Base-by-base conservation (phyloP, 2,888 invertebrate species). In the Epistrophella euchroma region DNA sequence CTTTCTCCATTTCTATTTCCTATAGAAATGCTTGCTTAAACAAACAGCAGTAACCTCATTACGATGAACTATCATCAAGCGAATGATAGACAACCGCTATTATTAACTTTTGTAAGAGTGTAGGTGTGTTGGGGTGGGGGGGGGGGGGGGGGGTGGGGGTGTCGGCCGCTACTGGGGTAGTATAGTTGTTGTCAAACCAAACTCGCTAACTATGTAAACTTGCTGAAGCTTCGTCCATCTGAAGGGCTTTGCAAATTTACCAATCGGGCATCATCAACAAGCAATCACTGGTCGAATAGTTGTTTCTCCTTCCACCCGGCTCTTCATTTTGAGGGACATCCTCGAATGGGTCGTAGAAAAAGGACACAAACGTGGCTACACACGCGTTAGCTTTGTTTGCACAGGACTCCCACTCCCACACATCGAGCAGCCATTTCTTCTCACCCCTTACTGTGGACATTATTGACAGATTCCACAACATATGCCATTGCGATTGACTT, bases 201-300 rank as follows among this genome's bases (percentile, higher is more conserved):
- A 82, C 86, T 68, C 52, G 68, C 68, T 74, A 32, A 78, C 86
- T 86, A 70, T 82, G 82, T 45, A 86, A 86, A 86, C 82, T 77
- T 58, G 40, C 37, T 58, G 52, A 81, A 74, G 64, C 70, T 71
- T 70, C 45, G 73, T 78, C 64, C 77, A 74, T 71, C 52, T 86
- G 82, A 77, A 86, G 86, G 70, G 86, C 35, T 86, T 82, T 82
- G 86, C 74, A 86, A 86, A 86, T 86, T 86, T 86, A 82, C 86
- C 86, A 74, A 82, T 82, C 86, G 82, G 45, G 77, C 86, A 76
- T 85, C 80, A 80, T 85, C 80, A 77, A 72, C 85, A 85, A 85
- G 76, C 66, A 76, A 73, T 62, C 80, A 66, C 81, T 58, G 62
- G 71, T 77, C 71, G 47, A 77, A 77, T 55, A 50, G 47, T 17